Base-by-base conservation (phyloP, 2,888 invertebrate genomes). In the Aelia acuminata region DNA sequence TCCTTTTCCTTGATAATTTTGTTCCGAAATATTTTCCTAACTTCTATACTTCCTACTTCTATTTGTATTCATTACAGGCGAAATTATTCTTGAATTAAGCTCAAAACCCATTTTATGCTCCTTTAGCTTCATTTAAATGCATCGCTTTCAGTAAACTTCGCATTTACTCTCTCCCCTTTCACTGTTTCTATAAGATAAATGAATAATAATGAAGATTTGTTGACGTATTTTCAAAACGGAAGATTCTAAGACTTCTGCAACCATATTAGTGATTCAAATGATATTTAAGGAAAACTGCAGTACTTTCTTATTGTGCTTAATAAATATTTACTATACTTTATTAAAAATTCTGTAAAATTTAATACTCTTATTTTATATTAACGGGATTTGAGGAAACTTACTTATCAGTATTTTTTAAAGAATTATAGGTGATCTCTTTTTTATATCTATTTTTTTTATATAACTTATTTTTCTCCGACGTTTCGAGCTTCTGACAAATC, bases 71-170 rank as follows among this genome's bases (percentile, higher is more conserved):
- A 43, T 75, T 22, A 39, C 39, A 1, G 26, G 22, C 7, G 2
- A 10, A 11, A 10, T 35, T 43, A 39, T 43, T 39, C 35, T 22
- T 39, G 75, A 75, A 75, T 75, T 8, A 75, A 75, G 22, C 39
- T 75, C 43, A 35, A 75, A 70, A 39, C 75, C 43, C 39, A 75
- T 75, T 75, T 3, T 22, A 43, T 75, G 39, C 39, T 75, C 11
- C 43, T 43, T 15, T n/a, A 22, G n/a, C 75, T 75, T 75, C 75
- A 75, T 75, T 75, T 75, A 39, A 75, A 75, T 75, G 75, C 75
- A 75, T 75, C 75, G 75, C 39, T 75, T 75, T 35, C 8, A n/a
- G n/a, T 2, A 20, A 53, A 53, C 11, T n/a, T 53, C n/a, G n/a
- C 3, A 11, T 31, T 63, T 63, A 31, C 26, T 63, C 15, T 26